These are phyloP conservation scores for Zapus hudsonius DNA, from an alignment of 2,113 vertebrate genomes.

Conservation along the genomic window DNA sequence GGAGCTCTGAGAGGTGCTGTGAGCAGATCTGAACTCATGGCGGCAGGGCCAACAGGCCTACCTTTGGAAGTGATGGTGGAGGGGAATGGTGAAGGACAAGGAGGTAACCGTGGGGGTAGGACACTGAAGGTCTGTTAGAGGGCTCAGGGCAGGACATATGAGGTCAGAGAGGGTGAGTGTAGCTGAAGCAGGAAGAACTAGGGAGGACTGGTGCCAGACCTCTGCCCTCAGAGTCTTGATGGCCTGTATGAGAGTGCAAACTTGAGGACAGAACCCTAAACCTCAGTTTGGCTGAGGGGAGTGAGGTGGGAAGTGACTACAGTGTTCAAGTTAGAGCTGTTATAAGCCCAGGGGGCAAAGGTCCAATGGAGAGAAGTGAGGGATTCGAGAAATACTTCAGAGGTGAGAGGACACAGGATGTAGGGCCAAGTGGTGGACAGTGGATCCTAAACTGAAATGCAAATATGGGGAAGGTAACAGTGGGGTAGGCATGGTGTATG, in stretches of 20 bases:
- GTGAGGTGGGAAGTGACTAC: not conserved
- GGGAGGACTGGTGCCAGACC: too few species aligned
- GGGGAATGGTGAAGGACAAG: not conserved
- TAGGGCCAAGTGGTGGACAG: not conserved
- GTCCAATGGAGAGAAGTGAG: not conserved
- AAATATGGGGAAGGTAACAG: not conserved
- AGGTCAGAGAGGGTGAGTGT: accelerated
- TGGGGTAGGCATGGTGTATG: not conserved
- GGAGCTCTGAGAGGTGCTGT: not conserved
- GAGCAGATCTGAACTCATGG: not conserved
- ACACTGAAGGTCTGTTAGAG: not conserved
- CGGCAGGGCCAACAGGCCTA: not conserved
- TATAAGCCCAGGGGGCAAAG: not conserved
- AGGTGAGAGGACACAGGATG: not conserved
- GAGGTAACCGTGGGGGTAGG: not conserved
- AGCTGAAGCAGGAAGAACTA: not conserved
- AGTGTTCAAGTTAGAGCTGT: not conserved
- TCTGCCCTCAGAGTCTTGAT: not conserved
- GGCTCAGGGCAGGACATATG: not conserved
- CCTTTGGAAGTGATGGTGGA: too few species aligned
- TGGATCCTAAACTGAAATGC: not conserved
- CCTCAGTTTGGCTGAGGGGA: not conserved
- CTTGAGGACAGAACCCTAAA: too few species aligned
- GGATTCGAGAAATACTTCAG: not conserved
- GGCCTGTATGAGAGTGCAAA: too few species aligned